Evolutionary conservation across 2,888 invertebrate genomes (phyloP).

Genomic region (Temnothorax rugatulus): DNA sequence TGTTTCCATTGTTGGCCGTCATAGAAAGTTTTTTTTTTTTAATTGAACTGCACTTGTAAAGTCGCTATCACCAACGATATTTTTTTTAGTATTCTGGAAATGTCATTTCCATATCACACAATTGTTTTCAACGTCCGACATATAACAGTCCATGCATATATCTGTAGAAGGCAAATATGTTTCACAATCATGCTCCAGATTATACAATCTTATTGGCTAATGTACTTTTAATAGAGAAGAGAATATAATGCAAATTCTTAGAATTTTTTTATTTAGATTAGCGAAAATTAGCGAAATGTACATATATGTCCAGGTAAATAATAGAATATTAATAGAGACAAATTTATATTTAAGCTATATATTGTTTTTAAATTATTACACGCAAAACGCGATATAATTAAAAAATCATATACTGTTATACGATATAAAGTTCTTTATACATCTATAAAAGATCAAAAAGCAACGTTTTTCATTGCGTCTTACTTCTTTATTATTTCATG

Average conservation of each 20-base stretch:
- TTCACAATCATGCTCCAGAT: neutral
- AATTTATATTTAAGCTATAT: neutral
- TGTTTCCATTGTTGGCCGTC: constrained; percentile 19
- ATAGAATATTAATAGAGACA: neutral
- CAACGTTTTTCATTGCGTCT: neutral
- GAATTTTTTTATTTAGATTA: neutral
- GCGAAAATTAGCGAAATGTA: neutral
- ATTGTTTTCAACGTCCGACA: constrained; percentile 52
- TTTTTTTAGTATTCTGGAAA: constrained; percentile 61
- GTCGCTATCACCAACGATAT: constrained; percentile 59
- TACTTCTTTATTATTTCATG: neutral
- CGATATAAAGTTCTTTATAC: constrained; percentile 19
- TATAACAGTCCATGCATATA: constrained; percentile 20
- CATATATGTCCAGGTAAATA: neutral
- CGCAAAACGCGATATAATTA: neutral
- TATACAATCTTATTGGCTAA: constrained; percentile 4
- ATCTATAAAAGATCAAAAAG: neutral
- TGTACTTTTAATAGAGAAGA: neutral
- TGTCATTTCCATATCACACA: constrained; percentile 61
- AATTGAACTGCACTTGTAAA: constrained; percentile 43
- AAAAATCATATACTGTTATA: neutral
- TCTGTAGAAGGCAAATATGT: constrained; percentile 13
- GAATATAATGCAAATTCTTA: constrained; percentile 2
- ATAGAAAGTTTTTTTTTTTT: constrained; percentile 30
- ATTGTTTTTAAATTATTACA: constrained; percentile 1